These are phyloP conservation scores for Chrysodeixis includens DNA, from an alignment of 2,888 invertebrate genomes.

Conservation along the genomic window DNA sequence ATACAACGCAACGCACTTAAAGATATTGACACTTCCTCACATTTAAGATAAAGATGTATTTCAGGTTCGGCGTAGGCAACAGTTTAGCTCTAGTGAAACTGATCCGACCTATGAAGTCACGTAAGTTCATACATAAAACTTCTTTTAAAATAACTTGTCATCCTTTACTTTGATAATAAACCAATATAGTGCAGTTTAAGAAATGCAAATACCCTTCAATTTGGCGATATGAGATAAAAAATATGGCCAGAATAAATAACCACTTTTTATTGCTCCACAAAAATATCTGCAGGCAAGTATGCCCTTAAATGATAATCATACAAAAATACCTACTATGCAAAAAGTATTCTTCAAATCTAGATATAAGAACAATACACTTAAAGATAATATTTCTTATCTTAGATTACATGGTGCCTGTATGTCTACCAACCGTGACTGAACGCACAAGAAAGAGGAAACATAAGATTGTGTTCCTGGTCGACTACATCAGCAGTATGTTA, in stretches of 20 bases:
- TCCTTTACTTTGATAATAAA: too few species aligned
- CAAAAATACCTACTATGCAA: too few species aligned
- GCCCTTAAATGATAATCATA: too few species aligned
- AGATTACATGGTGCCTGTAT: constrained; percentile 81
- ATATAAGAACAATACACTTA: not conserved
- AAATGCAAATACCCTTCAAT: too few species aligned
- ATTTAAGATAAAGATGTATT: constrained; percentile 37
- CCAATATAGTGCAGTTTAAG: too few species aligned
- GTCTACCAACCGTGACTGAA: constrained; percentile 74
- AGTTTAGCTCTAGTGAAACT: constrained; percentile 80
- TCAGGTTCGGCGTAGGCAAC: constrained; percentile 81
- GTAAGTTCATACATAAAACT: constrained; percentile 63
- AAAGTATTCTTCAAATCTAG: not conserved
- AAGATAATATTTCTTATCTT: constrained; percentile 47
- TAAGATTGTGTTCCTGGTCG: constrained; percentile 75
- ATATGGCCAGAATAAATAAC: too few species aligned
- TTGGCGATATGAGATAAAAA: too few species aligned
- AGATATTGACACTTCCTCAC: too few species aligned
- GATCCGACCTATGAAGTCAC: constrained; percentile 78
- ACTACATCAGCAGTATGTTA: constrained; percentile 80
- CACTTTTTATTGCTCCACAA: too few species aligned
- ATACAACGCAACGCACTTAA: too few species aligned
- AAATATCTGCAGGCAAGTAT: too few species aligned
- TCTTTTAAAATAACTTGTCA: not conserved
- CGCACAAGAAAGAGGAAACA: constrained; percentile 68